A percentile compares a stretch with the other conserved stretches of the same genome.
phyloP scores from a whole-genome alignment of 2,797 vertebrate species.

The Pangasius krempfi region DNA sequence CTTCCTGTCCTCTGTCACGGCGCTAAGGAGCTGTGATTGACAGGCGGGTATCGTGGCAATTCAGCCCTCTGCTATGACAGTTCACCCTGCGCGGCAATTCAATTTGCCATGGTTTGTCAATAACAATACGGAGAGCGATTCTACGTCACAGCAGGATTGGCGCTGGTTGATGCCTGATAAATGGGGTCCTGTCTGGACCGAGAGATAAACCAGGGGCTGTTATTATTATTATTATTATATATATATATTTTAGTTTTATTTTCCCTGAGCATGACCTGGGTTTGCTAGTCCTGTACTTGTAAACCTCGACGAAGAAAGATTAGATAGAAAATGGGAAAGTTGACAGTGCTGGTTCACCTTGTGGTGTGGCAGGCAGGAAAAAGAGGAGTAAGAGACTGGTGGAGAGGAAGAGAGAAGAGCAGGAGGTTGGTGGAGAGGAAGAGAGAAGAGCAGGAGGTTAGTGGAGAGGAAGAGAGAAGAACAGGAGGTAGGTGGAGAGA shows the following conservation, averaged over 20 bases:
- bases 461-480: no score
- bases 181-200: constrained; percentile 71
- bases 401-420: no score
- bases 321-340: neutral
- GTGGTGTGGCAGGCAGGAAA: neutral
- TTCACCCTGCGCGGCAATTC: constrained; percentile 64
- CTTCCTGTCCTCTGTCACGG: constrained; percentile 63
- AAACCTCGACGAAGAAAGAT: neutral
- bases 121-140: constrained; percentile 64
- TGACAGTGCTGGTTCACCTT: constrained; percentile 12
- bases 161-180: constrained; percentile 65
- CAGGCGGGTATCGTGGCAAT: constrained; percentile 68
- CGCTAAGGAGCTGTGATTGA: constrained; percentile 66
- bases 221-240: constrained; percentile 54
- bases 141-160: constrained; percentile 61
- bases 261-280: neutral
- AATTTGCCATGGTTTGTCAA: constrained; percentile 71
- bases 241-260: neutral
- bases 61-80: constrained; percentile 68
- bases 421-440: no score
- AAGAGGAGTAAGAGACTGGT: neutral
- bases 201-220: constrained; percentile 74
- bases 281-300: constrained; percentile 3
- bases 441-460: no score
- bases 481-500: no score